Evolutionary conservation across 1,140 invertebrate genomes (phyloP), one percentile per base, ranked within the genome.

Genomic region (Calliphora vicina): DNA sequence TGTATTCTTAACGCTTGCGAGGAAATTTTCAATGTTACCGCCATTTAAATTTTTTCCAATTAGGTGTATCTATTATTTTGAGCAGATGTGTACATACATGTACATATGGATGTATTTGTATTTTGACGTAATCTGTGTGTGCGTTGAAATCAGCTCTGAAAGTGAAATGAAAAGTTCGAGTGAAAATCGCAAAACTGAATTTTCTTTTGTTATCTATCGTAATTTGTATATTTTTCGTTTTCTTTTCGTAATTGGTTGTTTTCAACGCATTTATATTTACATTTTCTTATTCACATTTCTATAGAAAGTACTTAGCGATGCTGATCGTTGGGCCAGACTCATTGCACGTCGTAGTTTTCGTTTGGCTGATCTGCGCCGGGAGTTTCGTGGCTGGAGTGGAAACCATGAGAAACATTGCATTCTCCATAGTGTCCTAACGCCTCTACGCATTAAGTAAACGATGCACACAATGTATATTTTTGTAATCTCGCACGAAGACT

Each of bases 311-410:
- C 87, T 89, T 86, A 88, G 87, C 83, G 88, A 90, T 82, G 86
- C 86, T 83, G 89, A 88, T 85, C 89, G 88, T 83, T 90, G 89
- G 89, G 87, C 88, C 71, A 86, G 85, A 29, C 87, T 90, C 29
- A 87, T 90, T 82, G 86, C 85, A 82, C 85, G 87, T 27, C 88
- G 89, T 84, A 89, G 87, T 85, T 86, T 87, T 81, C 88, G 86
- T 80, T 17, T 90, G 57, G 86, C 87, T 81, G 89, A 90, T 84
- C 84, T 90, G 82, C 82, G 87, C 61, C 89, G 89, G 17, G 88
- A 90, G 84, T 90, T 90, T 84, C 88, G 87, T 80, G 89, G 89
- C 84, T 90, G 89, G 89, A 88, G 85, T 84, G 89, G 89, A 72
- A 88, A 90, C 57, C 89, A 90, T 67, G 89, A 90, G 85, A 82